Conservation (phyloP, 2,113 vertebrate genomes). For the Oxyura jamaicensis region DNA sequence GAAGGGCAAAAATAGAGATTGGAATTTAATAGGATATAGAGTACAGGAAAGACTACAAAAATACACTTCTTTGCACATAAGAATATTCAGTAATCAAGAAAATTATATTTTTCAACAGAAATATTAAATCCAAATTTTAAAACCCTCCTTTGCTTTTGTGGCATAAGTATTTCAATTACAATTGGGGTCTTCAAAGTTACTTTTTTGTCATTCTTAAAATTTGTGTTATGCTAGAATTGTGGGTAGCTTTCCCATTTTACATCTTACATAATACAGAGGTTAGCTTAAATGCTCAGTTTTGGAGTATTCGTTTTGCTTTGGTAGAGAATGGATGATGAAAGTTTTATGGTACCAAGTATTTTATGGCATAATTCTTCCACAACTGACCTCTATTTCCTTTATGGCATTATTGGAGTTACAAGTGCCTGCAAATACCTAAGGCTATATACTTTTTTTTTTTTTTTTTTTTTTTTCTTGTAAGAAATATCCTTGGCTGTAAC, state of each 20-base stretch:
- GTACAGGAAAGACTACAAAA: not conserved
- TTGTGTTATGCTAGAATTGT: not conserved
- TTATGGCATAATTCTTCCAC: not conserved
- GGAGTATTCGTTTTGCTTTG: not conserved
- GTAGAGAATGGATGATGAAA: not conserved
- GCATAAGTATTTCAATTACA: not conserved
- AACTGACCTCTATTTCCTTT: not conserved
- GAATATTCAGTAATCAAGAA: not conserved
- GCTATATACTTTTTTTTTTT: not conserved
- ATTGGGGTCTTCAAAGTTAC: not conserved
- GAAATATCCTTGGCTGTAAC: not conserved
- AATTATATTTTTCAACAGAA: not conserved
- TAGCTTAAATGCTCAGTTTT: not conserved
- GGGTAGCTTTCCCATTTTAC: not conserved
- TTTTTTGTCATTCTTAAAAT: slow-evolving; percentile 3
- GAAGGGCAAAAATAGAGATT: not conserved
- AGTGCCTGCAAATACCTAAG: not conserved
- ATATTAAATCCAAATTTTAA: not conserved
- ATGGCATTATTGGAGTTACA: not conserved
- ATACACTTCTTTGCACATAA: not conserved
- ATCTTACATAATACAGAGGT: not conserved
- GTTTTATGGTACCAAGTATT: not conserved
- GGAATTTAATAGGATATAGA: not conserved
- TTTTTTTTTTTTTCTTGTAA: not conserved
- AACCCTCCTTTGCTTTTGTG: not conserved